Percentiles rank a stretch among this genome's conserved stretches.
Evolutionary conservation across 2,113 vertebrate species (phyloP).

Genomic region (Chelonoidis abingdonii): DNA sequence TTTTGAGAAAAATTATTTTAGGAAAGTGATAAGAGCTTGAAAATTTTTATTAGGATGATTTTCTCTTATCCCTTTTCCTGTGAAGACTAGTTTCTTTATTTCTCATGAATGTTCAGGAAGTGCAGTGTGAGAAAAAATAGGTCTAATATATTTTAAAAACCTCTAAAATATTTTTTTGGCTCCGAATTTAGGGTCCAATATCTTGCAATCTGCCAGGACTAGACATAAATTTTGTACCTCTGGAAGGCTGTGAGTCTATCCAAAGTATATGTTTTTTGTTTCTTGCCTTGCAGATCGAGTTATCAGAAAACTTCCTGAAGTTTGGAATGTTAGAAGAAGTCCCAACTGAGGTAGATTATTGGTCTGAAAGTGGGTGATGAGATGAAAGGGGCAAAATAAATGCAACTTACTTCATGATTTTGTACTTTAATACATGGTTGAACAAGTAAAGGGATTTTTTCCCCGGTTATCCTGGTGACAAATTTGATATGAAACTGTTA

Average conservation of each 20-base stretch:
- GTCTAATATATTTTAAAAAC: conserved; percentile 66
- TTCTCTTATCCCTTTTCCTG: conserved; percentile 32
- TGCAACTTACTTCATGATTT: conserved; percentile 10
- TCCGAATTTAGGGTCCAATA: conserved; percentile 24
- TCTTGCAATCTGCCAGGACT: background rate
- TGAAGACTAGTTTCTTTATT: conserved; percentile 61
- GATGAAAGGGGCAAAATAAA: background rate
- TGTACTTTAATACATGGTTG: conserved; percentile 31
- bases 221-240: conserved; percentile 13
- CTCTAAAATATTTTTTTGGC: conserved; percentile 54
- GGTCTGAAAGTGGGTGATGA: background rate
- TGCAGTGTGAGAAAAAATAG: conserved; percentile 48
- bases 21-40: conserved; percentile 7
- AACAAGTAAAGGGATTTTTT: conserved; percentile 16
- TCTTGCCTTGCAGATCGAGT: background rate
- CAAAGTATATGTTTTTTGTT: background rate
- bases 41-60: conserved; percentile 48
- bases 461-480: conserved; percentile 6
- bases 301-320: background rate
- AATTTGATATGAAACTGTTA: background rate
- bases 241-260: conserved; percentile 9
- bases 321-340: background rate
- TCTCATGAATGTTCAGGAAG: conserved; percentile 47
- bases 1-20: conserved; percentile 41
- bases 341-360: background rate